Evolutionary conservation across 2,113 vertebrate genomes (phyloP), one percentile per base, ranked within the genome.

Genomic region (Xenopus borealis): DNA sequence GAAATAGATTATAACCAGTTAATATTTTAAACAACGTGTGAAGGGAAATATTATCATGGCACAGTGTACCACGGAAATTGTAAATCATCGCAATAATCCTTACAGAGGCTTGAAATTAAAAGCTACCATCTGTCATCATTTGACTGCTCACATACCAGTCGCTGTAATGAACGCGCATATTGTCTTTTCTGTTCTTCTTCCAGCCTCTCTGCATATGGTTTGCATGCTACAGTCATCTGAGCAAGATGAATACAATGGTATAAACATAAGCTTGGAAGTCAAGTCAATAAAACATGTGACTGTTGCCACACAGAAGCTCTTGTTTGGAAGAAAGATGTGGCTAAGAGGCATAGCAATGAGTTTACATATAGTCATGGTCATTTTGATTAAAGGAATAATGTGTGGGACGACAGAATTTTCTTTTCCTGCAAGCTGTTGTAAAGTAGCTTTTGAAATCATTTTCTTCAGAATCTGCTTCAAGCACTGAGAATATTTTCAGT

Each of bases 181-280:
- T 88, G 88, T 89, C 79, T 84, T 84, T 84, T 87, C 89, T 86
- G 79, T 89, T 82, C 80, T 82, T 79, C 78, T 90, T 83, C 88
- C 88, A 91, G 86, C 87, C 86, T 82, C 68, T 40, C 84, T 69
- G 75, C 90, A 83, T 86, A 85, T 67, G 63, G 82, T 86, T 81
- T 84, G 84, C 87, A 71, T 83, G 87, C 89, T 89, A 89, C 86
- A 89, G 88, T 74, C 85, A 80, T 85, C 81, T 80, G 85, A 88
- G 85, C 86, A 88, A 88, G 88, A 89, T 88, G 88, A 89, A 88
- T 88, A 81, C 82, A 85, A 82, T 62, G 79, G 80, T 84, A 85
- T 85, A 87, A 90, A 87, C 84, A 86, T 81, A 84, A 84, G 84
- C 82, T 79, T 61, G 71, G 86, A 85, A 89, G 84, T 84, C 66